phyloP scores from a whole-genome alignment of 2,797 vertebrate genomes.

The Siniperca obscura region DNA sequence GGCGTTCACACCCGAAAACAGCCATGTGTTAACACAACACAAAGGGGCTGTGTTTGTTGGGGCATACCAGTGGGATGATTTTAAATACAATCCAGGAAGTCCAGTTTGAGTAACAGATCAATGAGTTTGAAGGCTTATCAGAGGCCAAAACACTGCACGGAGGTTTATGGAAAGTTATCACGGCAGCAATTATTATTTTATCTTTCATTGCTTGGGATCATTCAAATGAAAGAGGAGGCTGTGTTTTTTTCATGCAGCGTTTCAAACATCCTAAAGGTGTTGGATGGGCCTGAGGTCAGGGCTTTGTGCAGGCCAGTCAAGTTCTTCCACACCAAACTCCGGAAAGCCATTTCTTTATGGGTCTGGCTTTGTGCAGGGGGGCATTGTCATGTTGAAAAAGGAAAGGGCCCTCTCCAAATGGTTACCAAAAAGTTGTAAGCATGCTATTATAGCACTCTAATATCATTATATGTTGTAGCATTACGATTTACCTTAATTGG shows the following conservation, averaged over 20 bases:
- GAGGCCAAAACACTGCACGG: not conserved
- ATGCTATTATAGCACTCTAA: not conserved
- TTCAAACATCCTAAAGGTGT: not conserved
- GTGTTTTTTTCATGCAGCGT: not conserved
- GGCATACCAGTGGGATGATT: not conserved
- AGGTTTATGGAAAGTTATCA: not conserved
- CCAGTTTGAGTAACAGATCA: not conserved
- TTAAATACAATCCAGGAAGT: not conserved
- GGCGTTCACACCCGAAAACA: not conserved
- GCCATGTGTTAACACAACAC: not conserved
- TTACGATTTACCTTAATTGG: not conserved
- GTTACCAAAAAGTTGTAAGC: not conserved
- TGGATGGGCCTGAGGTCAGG: not conserved
- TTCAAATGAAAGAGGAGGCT: not conserved
- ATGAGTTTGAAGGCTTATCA: not conserved
- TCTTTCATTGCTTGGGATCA: not conserved
- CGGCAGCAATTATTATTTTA: not conserved
- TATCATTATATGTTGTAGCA: not conserved
- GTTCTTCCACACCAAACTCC: not conserved
- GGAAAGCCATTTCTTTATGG: not conserved
- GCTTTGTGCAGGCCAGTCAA: too few relatives aligned
- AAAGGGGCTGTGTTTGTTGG: not conserved
- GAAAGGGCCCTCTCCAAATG: not conserved
- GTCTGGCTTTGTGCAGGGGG: not conserved
- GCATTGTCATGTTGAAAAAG: not conserved